These are phyloP conservation scores for Brenthis daphne DNA, from an alignment of 2,888 invertebrate species.

Conservation along the genomic window DNA sequence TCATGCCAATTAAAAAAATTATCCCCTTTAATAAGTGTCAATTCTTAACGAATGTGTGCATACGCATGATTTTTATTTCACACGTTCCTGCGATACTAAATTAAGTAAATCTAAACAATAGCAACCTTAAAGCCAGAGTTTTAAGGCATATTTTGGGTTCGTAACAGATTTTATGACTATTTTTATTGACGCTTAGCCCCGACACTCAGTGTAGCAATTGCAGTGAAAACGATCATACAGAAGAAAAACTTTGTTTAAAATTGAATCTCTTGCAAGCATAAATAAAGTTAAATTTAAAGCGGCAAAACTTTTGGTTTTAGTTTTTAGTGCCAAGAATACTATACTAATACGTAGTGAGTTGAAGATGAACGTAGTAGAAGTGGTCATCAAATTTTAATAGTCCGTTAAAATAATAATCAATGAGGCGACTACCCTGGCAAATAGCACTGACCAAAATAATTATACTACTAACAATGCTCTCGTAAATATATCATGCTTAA, in stretches of 20 bases:
- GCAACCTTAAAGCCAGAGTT: conserved; percentile 46
- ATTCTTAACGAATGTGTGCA: conserved; percentile 82
- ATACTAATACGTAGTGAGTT: conserved; percentile 61
- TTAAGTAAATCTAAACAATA: conserved; percentile 41
- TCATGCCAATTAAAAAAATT: conserved; percentile 81
- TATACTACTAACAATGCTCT: conserved; percentile 23
- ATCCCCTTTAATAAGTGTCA: conserved; percentile 81
- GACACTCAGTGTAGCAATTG: conserved; percentile 72
- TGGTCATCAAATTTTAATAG: conserved; percentile 81
- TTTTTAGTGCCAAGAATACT: conserved; percentile 41
- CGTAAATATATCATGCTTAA: conserved; percentile 3
- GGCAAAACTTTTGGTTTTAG: conserved; percentile 29
- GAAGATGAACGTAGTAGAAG: conserved; percentile 78
- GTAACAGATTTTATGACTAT: conserved; percentile 67
- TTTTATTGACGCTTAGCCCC: conserved; percentile 80
- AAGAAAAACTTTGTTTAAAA: conserved; percentile 45
- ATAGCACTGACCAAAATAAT: conserved; percentile 39
- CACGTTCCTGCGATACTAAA: conserved; percentile 68
- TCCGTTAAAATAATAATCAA: conserved; percentile 82
- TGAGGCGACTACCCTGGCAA: conserved; percentile 70
- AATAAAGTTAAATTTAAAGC: conserved; percentile 48
- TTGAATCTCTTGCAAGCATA: conserved; percentile 46
- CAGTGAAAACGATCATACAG: conserved; percentile 63
- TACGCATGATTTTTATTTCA: conserved; percentile 81
- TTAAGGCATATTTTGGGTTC: conserved; percentile 52